phyloP scores from a whole-genome alignment of 2,113 vertebrate genomes.

The Heterochromis multidens region DNA sequence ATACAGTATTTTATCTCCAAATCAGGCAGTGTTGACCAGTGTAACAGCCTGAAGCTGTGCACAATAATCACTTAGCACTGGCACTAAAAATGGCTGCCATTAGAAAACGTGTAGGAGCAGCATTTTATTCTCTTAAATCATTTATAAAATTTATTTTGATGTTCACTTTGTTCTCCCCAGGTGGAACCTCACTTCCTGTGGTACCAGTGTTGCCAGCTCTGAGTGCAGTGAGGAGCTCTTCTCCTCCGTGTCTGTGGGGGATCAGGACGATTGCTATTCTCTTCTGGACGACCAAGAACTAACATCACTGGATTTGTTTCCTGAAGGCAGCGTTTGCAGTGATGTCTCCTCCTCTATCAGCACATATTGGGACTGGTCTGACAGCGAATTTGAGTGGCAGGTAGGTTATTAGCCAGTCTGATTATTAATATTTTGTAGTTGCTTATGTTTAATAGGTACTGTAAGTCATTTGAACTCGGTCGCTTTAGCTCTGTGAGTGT shows the following conservation, averaged over 20 bases:
- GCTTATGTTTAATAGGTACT: not conserved
- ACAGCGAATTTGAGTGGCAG: constrained; percentile 99
- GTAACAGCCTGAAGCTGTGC: not conserved
- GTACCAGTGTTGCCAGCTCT: constrained; percentile 95
- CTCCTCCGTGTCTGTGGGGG: constrained; percentile 94
- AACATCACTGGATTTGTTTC: constrained; percentile 94
- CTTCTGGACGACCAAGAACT: constrained; percentile 96
- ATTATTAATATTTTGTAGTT: not conserved
- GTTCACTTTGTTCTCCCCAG: constrained; percentile 59
- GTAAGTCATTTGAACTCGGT: not conserved
- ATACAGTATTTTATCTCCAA: not conserved
- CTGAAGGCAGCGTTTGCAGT: constrained; percentile 96
- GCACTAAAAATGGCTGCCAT: too few relatives aligned
- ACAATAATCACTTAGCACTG: not conserved
- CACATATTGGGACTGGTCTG: constrained; percentile 99
- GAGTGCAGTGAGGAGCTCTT: constrained; percentile 98
- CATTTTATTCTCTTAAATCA: not conserved
- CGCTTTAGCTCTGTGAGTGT: not conserved
- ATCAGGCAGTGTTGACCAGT: not conserved
- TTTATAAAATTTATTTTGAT: not conserved
- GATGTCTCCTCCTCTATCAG: constrained; percentile 99
- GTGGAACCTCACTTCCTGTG: constrained; percentile 97
- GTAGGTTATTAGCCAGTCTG: constrained; percentile 62
- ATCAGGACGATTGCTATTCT: constrained; percentile 96
- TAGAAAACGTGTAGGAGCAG: not conserved